A percentile compares a stretch with the other conserved stretches of the same genome.
Evolutionary conservation across 2,113 vertebrate genomes (phyloP).

Genomic region (Onychostruthus taczanowskii): DNA sequence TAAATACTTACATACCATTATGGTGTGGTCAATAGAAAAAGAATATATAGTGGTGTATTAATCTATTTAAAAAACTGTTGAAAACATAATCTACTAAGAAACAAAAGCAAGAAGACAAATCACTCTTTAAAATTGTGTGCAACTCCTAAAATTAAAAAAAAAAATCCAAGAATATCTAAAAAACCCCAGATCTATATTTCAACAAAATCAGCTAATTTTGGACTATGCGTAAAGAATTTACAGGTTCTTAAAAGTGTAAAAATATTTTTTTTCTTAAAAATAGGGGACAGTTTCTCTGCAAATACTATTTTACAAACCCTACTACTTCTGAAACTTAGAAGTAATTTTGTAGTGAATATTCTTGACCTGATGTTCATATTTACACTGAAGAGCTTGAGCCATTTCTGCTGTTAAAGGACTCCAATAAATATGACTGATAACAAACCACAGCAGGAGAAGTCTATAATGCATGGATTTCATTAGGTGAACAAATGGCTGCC

Average conservation of each 20-base stretch:
- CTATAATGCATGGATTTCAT: neutral
- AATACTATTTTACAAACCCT: neutral
- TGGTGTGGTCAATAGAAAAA: neutral
- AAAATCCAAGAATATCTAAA: neutral
- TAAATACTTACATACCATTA: neutral
- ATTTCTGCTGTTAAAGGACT: neutral
- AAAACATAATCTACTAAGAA: neutral
- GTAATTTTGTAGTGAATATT: neutral
- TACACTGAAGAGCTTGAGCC: neutral
- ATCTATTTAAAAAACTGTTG: neutral
- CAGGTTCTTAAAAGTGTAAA: neutral
- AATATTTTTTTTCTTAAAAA: neutral
- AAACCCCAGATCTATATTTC: neutral
- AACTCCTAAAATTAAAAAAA: neutral
- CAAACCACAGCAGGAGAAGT: rapidly evolving
- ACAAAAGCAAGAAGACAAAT: neutral
- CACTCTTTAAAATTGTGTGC: rapidly evolving
- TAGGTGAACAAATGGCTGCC: neutral
- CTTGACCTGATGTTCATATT: neutral
- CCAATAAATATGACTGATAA: neutral
- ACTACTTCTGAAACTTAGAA: neutral
- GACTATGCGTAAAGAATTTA: neutral
- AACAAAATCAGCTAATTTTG: neutral
- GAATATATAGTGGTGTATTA: neutral
- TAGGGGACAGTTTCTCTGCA: neutral